phyloP scores from a whole-genome alignment of 2,888 invertebrate genomes.

The Lochmaea capreae region DNA sequence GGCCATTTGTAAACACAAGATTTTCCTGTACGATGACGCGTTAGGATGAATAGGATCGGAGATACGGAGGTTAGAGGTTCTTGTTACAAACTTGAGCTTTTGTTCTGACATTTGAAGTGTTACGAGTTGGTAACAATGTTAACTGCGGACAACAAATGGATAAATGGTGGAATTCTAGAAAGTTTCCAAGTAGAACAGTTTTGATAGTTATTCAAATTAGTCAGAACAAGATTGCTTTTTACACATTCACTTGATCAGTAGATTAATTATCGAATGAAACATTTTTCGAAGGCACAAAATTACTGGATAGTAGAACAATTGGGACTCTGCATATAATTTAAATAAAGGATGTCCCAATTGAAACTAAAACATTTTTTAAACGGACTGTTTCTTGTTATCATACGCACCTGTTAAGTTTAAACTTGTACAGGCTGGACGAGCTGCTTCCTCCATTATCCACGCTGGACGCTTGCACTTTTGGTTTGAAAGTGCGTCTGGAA shows the following conservation, averaged over 20 bases:
- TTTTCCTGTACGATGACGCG: conserved; percentile 31
- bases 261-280: background rate
- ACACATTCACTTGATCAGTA: background rate
- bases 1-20: conserved; percentile 37
- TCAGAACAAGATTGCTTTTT: too few species aligned
- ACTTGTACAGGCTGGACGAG: conserved; percentile 72
- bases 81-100: conserved; percentile 17
- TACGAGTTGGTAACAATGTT: background rate
- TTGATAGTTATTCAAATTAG: background rate
- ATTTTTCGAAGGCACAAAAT: too few species aligned
- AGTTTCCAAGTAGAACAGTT: background rate
- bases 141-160: conserved; percentile 2
- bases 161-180: background rate
- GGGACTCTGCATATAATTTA: too few species aligned
- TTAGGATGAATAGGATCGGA: conserved; percentile 21
- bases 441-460: conserved; percentile 72
- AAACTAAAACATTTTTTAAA: background rate
- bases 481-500: conserved; percentile 75
- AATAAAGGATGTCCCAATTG: too few species aligned
- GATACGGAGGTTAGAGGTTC: conserved; percentile 31
- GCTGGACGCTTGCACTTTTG: conserved; percentile 70
- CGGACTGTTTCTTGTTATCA: background rate
- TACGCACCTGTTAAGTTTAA: conserved; percentile 75
- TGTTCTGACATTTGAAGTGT: conserved; percentile 5
- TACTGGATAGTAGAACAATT: too few species aligned